These are phyloP conservation scores for Ceratoteleas bidentatus DNA, from an alignment of 1,140 invertebrate species.

Conservation along the genomic window DNA sequence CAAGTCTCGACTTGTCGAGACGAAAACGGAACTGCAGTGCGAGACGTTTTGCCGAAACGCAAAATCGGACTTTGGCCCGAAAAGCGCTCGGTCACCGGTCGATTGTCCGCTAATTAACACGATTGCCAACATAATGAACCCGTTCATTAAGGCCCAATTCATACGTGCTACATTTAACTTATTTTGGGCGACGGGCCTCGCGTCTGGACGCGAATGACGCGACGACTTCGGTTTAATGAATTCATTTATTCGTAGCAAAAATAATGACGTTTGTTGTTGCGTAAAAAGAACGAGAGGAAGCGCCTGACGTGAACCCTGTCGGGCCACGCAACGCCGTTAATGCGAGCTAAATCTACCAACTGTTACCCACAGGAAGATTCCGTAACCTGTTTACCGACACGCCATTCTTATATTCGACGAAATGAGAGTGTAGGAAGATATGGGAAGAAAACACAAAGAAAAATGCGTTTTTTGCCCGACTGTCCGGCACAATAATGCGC, in stretches of 20 bases:
- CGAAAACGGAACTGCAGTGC: no score
- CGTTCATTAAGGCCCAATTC: no score
- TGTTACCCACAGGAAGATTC: constrained; percentile 65
- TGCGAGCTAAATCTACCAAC: constrained; percentile 61
- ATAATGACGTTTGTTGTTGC: constrained; percentile 51
- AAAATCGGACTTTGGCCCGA: no score
- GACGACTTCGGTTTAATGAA: constrained; percentile 26
- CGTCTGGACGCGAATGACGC: not conserved
- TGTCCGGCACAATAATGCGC: constrained; percentile 6
- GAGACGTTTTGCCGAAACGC: no score
- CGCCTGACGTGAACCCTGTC: constrained; percentile 30
- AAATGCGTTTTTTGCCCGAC: constrained; percentile 32
- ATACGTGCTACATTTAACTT: no score
- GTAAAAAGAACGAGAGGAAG: constrained; percentile 18
- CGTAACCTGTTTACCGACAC: constrained; percentile 62
- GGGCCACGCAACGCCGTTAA: constrained; percentile 47
- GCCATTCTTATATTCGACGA: constrained; percentile 58
- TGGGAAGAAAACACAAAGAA: constrained; percentile 54
- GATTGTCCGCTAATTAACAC: no score
- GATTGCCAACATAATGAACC: no score
- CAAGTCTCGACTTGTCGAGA: no score
- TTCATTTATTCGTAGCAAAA: constrained; percentile 33
- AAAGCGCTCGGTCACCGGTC: no score
- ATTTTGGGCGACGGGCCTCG: not conserved
- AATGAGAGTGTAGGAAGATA: constrained; percentile 59